Conservation (phyloP, 2,888 invertebrate genomes). For the Entomobrya proxima region DNA sequence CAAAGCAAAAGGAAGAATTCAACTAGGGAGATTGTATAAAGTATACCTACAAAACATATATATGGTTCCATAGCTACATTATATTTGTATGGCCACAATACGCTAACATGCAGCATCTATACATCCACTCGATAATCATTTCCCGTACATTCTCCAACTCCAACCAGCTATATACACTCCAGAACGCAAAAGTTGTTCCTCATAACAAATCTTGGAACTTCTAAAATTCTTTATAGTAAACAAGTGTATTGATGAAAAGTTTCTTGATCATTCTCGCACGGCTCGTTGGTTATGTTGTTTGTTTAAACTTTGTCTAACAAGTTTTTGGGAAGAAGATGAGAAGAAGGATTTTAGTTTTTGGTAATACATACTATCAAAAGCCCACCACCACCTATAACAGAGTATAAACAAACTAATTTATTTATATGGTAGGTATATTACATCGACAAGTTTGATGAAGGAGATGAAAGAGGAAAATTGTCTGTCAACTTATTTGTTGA, state of each 20-base stretch:
- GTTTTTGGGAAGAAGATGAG: background rate
- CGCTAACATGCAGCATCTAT: too few relatives aligned
- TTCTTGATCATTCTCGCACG: conserved; percentile 34
- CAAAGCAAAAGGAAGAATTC: too few relatives aligned
- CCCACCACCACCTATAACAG: background rate
- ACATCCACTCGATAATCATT: too few relatives aligned
- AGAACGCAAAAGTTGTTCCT: too few relatives aligned
- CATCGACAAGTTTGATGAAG: conserved; percentile 17
- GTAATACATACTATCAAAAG: background rate
- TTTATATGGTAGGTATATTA: background rate
- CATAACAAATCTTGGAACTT: background rate
- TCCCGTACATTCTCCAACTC: too few relatives aligned
- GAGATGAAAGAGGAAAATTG: background rate
- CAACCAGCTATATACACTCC: too few relatives aligned
- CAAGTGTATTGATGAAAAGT: conserved; percentile 57
- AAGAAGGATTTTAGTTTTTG: conserved; percentile 4
- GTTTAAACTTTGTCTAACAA: conserved; percentile 40
- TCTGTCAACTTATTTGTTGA: conserved; percentile 20
- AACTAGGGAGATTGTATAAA: too few relatives aligned
- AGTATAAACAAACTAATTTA: background rate
- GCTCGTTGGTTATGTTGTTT: conserved; percentile 45
- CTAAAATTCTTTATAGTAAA: conserved; percentile 41
- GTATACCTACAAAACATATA: too few relatives aligned
- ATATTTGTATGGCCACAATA: too few relatives aligned
- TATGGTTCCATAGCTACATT: too few relatives aligned